Evolutionary conservation across 2,888 invertebrate genomes (phyloP).

Genomic region (Nipponacmea schrenckii): DNA sequence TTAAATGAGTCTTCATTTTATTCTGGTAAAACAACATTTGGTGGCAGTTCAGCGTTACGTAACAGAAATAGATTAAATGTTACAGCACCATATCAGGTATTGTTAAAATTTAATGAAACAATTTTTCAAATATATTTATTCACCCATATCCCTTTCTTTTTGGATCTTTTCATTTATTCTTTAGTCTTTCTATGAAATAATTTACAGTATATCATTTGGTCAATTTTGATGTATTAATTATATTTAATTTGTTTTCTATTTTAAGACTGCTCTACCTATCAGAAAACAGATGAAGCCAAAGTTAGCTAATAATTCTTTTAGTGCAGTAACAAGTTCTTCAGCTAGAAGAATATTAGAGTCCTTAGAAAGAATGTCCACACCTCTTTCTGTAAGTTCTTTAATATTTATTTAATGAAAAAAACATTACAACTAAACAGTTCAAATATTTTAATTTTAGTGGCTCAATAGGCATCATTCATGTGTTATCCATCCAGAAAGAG

Average conservation of each 20-base stretch:
- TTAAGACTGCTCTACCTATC: slow-evolving; percentile 45
- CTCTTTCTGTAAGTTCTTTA: slow-evolving; percentile 71
- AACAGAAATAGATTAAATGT: slow-evolving; percentile 35
- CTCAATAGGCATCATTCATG: too few relatives aligned
- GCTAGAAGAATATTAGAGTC: slow-evolving; percentile 83
- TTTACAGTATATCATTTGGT: neutral
- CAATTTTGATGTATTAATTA: neutral
- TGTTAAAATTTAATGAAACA: slow-evolving; percentile 26
- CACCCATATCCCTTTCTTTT: neutral
- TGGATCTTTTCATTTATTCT: neutral
- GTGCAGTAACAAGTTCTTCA: slow-evolving; percentile 75
- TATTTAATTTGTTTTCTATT: slow-evolving; percentile 1
- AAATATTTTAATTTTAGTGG: slow-evolving; percentile 3
- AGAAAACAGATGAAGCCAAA: slow-evolving; percentile 58
- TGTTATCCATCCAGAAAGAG: too few relatives aligned
- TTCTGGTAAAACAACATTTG: slow-evolving; percentile 63
- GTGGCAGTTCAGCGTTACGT: slow-evolving; percentile 59
- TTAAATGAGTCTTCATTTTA: slow-evolving; percentile 56
- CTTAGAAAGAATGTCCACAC: slow-evolving; percentile 84
- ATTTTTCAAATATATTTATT: neutral
- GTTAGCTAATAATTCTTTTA: slow-evolving; percentile 53
- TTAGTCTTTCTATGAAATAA: neutral
- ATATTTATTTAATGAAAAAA: neutral
- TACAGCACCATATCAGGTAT: slow-evolving; percentile 53
- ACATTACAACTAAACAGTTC: too few relatives aligned